phyloP scores from a whole-genome alignment of 1,140 invertebrate species.

The Macrocentrus cingulum region DNA sequence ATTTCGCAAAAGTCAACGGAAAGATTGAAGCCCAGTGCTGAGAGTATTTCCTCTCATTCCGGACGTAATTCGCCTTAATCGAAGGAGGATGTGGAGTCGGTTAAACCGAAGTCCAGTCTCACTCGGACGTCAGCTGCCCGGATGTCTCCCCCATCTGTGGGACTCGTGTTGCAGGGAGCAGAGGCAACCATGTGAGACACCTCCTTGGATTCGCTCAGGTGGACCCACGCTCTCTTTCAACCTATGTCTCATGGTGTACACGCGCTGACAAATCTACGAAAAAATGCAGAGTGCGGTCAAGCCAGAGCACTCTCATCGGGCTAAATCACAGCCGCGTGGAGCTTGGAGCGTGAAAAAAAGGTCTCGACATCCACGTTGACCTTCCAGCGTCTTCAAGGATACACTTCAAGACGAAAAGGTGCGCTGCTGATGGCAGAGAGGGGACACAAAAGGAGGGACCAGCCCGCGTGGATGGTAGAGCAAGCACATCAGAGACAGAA shows the following conservation, averaged over 20 bases:
- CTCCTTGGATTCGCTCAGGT: constrained; percentile 36
- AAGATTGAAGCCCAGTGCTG: no score
- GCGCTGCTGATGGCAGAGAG: constrained; percentile 26
- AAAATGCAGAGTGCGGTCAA: no score
- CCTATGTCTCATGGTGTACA: no score
- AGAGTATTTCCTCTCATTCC: no score
- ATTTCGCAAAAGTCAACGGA: no score
- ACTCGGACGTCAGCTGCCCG: constrained; percentile 60
- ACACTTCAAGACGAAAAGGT: constrained; percentile 9
- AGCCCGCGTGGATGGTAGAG: constrained; percentile 16
- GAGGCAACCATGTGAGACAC: constrained; percentile 60
- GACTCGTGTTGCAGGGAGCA: constrained; percentile 22
- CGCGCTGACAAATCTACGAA: no score
- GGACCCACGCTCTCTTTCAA: constrained; percentile 16
- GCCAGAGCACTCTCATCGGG: no score
- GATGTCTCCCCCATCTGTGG: constrained; percentile 52
- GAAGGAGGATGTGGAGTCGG: constrained; percentile 60
- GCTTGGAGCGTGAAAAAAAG: neutral
- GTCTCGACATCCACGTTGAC: neutral
- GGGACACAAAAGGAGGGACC: constrained; percentile 20
- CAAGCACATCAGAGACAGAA: constrained; percentile 26
- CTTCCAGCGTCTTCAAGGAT: neutral
- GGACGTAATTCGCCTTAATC: constrained; percentile 60
- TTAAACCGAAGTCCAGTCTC: constrained; percentile 59
- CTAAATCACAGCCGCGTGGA: no score